These are phyloP conservation scores for Zingel zingel DNA, from an alignment of 2,113 vertebrate species.

Conservation along the genomic window DNA sequence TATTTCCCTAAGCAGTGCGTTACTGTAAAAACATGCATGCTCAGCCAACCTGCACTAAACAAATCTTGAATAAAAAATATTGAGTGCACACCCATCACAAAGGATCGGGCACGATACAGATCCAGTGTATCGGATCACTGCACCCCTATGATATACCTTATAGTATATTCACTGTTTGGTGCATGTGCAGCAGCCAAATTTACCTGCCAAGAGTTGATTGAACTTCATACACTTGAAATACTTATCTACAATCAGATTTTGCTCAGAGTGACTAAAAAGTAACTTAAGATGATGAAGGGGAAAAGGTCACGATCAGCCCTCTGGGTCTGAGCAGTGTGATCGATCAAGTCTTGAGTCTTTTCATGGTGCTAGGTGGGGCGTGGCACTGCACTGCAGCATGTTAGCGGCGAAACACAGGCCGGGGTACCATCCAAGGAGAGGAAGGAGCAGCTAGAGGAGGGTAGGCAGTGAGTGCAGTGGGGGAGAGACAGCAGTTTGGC, in stretches of 20 bases:
- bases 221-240: slow-evolving; percentile 5
- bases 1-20: slow-evolving; percentile 17
- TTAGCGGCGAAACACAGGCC: slow-evolving; percentile 25
- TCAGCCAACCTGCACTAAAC: slow-evolving; percentile 42
- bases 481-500: slow-evolving; percentile 55
- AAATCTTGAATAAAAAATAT: slow-evolving; percentile 41
- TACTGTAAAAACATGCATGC: slow-evolving; percentile 45
- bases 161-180: not conserved
- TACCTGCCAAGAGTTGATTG: not conserved
- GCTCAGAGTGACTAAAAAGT: not conserved
- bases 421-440: slow-evolving; percentile 52
- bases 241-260: slow-evolving; percentile 7
- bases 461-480: slow-evolving; percentile 28
- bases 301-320: slow-evolving; percentile 2
- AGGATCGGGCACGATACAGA: not conserved
- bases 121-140: not conserved
- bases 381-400: slow-evolving; percentile 76
- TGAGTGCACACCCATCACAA: slow-evolving; percentile 5
- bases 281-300: not conserved
- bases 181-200: not conserved
- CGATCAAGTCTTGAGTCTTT: not conserved
- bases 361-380: slow-evolving; percentile 53
- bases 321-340: not conserved
- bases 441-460: slow-evolving; percentile 39
- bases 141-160: not conserved